Evolutionary conservation across 2,797 vertebrate genomes (phyloP), one percentile per base, ranked within the genome.

Genomic region (Gymnoscopelus microlampas): DNA sequence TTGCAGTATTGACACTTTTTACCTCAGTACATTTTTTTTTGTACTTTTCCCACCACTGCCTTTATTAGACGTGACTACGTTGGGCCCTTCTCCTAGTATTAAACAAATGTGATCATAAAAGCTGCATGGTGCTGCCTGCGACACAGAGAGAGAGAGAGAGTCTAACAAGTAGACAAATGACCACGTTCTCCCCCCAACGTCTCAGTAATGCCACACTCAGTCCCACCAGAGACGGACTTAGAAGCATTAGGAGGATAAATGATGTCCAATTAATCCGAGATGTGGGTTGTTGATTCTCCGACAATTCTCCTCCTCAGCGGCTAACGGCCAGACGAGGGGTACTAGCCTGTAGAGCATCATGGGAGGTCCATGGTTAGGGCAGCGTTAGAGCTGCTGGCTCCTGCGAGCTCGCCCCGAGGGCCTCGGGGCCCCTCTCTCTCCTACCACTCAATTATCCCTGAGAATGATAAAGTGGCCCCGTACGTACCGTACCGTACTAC

Each of bases 391-490:
- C 81, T 86, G 60, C 76, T 67, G 78, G 82, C 80, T 83, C 68
- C 71, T 23, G 60, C 55, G 53, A 73, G 59, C 75, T 86, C n/a
- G 84, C 85, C 86, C 85, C 47, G 60, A 79, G 81, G 87, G 82
- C 48, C 68, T 76, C 57, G 6, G 13, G 48, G 32, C 32, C 64
- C 68, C 61, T 66, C 70, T 70, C 9, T 14, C 64, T 51, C 61
- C 63, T 73, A 59, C 74, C 66, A 68, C 83, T 89, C 86, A 87
- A 84, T 91, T 87, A 89, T 77, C 82, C 71, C 71, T 48, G 2
- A 63, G 67, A 65, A 85, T 83, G 85, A 89, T 85, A 76, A 87
- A 88, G 83, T 44, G 39, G 39, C 39, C 39, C 8, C 39, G 35
- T 39, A 19, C 19, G 7, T 39, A 39, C 35, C 5, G 7, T 39